Percentiles rank a stretch among this genome's conserved stretches.
Evolutionary conservation across 2,113 vertebrate genomes (phyloP).

Genomic region (Enhydra lutris): DNA sequence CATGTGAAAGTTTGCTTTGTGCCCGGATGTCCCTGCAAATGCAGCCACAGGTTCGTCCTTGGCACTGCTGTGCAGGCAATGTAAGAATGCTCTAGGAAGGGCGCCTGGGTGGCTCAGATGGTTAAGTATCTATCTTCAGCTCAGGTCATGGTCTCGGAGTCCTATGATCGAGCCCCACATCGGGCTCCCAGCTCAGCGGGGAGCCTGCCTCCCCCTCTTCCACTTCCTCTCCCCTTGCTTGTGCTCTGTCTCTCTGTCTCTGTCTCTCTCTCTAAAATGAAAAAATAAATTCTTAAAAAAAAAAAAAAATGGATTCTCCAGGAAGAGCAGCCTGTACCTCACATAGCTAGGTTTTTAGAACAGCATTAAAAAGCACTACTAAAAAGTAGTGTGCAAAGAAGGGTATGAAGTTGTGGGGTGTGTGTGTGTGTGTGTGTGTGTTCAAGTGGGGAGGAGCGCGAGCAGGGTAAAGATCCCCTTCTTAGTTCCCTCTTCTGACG

Average conservation of each 20-base stretch:
- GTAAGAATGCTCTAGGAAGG: neutral
- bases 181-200: no score
- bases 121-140: no score
- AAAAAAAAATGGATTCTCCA: no score
- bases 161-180: no score
- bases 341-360: neutral
- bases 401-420: neutral
- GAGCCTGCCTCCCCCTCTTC: no score
- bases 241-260: no score
- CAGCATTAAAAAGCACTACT: neutral
- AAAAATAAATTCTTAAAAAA: no score
- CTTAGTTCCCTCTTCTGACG: neutral
- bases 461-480: neutral
- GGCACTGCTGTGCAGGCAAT: neutral
- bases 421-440: neutral
- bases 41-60: neutral
- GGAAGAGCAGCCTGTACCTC: neutral
- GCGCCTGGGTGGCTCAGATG: no score
- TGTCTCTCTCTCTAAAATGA: no score
- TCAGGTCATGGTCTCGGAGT: no score
- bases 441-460: neutral
- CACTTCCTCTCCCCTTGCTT: no score
- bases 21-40: neutral
- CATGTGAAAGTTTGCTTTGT: neutral
- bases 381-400: neutral